Conservation (phyloP, 2,888 invertebrate species). For the Eupithecia abbreviata region DNA sequence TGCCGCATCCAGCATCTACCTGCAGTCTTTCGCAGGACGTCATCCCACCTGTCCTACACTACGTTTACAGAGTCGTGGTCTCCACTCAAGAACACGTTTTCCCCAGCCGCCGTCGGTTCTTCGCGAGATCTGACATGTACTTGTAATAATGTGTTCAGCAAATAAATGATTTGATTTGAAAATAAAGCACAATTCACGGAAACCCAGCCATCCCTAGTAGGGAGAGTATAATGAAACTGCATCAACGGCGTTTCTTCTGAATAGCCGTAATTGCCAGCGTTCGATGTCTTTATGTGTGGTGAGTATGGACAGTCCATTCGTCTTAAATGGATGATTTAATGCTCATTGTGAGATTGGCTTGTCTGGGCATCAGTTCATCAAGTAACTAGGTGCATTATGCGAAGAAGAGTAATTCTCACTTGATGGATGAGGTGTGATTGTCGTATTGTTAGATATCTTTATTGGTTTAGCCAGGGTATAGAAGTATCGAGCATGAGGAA, state of each 20-base stretch:
- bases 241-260: conserved; percentile 71
- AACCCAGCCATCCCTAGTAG: conserved; percentile 33
- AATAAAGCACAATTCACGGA: conserved; percentile 8
- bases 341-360: conserved; percentile 34
- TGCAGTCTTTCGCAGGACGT: no score
- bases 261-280: conserved; percentile 74
- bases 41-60: no score
- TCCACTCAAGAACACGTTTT: no score
- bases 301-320: conserved; percentile 44
- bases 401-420: conserved; percentile 11
- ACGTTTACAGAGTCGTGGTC: no score
- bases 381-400: conserved; percentile 33
- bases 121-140: no score
- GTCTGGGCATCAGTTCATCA: conserved; percentile 24
- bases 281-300: conserved; percentile 57
- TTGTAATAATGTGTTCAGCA: no score
- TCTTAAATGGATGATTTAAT: conserved; percentile 38
- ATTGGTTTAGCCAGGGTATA: neutral
- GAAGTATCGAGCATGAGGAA: neutral
- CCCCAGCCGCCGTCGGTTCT: no score
- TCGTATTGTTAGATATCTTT: conserved; percentile 4
- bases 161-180: no score
- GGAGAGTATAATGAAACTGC: conserved; percentile 81
- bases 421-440: conserved; percentile 15
- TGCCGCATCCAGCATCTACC: no score